Evolutionary conservation across 2,113 vertebrate species (phyloP).

Genomic region (Sporophila hypoxantha): DNA sequence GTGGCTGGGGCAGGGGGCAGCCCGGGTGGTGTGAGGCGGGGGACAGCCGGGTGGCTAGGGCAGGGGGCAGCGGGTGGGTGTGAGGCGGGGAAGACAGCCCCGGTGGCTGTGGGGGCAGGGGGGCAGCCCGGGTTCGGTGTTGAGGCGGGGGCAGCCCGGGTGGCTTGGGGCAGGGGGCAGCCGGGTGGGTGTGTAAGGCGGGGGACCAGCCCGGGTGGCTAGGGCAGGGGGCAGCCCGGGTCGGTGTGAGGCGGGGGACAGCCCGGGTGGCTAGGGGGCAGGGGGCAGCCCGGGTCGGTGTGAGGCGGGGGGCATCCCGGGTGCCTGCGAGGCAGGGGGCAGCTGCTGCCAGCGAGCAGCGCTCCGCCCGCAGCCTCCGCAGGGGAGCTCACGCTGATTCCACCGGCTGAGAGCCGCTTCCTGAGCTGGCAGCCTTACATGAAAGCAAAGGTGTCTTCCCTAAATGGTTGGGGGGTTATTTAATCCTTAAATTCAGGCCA

Average conservation of each 20-base stretch:
- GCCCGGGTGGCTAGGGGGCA: no score
- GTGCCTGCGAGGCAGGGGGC: accelerated
- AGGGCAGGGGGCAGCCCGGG: no score
- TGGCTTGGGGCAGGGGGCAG: no score
- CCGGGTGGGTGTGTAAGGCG: no score
- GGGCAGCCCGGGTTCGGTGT: background rate
- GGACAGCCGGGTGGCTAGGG: no score
- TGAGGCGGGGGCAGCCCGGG: no score
- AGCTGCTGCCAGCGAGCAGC: accelerated
- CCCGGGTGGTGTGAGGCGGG: no score
- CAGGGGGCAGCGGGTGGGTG: no score
- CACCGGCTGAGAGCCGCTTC: background rate
- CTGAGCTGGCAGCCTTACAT: background rate
- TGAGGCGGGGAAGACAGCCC: no score
- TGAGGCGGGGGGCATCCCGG: background rate
- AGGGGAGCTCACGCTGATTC: accelerated
- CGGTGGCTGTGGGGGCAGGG: background rate
- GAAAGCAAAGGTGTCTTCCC: background rate
- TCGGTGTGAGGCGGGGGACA: no score
- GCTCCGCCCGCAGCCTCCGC: background rate
- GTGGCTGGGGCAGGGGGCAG: no score
- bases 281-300: background rate
- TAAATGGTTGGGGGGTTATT: background rate
- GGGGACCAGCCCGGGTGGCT: no score
- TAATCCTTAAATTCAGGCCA: background rate